Conservation (phyloP, 2,113 vertebrate species). For the Marmota monax region DNA sequence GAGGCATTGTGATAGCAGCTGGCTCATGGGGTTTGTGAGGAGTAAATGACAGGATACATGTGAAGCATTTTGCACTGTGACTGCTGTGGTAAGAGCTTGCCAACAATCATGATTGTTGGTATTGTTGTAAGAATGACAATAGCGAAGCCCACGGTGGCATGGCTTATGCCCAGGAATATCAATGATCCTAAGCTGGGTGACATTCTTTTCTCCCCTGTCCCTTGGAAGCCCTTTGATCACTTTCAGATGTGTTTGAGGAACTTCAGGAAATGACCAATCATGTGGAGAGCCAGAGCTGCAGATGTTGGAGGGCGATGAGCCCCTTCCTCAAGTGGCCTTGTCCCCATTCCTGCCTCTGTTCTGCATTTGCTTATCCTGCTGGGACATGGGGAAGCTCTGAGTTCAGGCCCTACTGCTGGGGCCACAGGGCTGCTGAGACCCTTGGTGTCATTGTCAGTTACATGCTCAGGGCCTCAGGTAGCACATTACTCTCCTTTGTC, state of each 20-base stretch:
- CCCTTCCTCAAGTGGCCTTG: fast-evolving
- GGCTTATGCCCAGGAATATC: not conserved
- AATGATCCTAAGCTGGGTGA: not conserved
- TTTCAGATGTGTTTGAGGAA: not conserved
- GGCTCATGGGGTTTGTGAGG: not conserved
- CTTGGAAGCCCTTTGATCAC: not conserved
- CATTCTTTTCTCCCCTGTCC: not conserved
- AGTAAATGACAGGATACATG: not conserved
- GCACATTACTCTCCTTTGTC: not conserved
- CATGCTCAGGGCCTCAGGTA: not conserved
- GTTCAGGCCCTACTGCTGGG: not conserved
- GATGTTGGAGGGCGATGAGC: fast-evolving
- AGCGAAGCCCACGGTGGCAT: not conserved
- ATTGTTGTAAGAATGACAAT: not conserved
- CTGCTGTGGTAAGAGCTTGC: not conserved
- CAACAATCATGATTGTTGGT: not conserved
- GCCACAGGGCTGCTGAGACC: not conserved
- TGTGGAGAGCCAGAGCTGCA: not conserved
- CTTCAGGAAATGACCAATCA: not conserved
- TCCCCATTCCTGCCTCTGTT: no score
- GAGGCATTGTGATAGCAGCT: not conserved
- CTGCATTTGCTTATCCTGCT: not conserved
- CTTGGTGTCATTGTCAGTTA: not conserved
- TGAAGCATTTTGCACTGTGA: not conserved
- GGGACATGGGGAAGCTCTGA: not conserved